Base-by-base conservation (phyloP, 2,113 vertebrate species). In the Ictalurus punctatus region DNA sequence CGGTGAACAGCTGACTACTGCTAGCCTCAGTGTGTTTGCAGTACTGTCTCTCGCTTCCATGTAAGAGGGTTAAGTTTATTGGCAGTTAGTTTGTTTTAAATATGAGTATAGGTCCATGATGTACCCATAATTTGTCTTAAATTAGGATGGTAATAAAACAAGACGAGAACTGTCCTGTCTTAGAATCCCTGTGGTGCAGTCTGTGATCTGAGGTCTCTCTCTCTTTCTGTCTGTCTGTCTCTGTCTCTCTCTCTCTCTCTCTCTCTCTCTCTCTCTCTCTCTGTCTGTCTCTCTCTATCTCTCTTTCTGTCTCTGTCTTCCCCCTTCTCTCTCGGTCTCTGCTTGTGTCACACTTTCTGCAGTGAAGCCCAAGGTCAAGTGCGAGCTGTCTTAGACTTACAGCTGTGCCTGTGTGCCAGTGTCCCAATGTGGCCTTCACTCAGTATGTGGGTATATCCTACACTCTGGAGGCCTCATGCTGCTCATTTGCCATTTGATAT, bases 401-500 rank as follows among this genome's bases (percentile, higher is more conserved):
- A 93, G 94, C 94, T 95, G 94, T 92, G 93, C 89, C 89, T 90
- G 84, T 85, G 86, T 89, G 83, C 90, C 89, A 90, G 16, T 81
- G 80, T 87, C 63, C 44, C 79, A 92, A 88, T 17, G 79, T 91
- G 93, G 93, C 89, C 83, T 93, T 86, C 85, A 90, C 90, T 86
- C 90, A 65, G 90, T 90, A 91, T 85, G 89, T 92, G 90, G 94
- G 92, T 93, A 91, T 90, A 90, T 84, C 87, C 87, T 71, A 90
- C 91, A 88, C 90, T 90, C 90, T 92, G 90, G 82, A 71, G 87
- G 67, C 90, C 84, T 44, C 85, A 80, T n/a, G 73, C 34, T 85
- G 63, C 85, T 86, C 81, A 76, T 74, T 85, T 88, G 94, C 93
- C 94, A 96, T 91, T 91, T 93, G 95, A 96, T 95, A 94, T 94